Evolutionary conservation across 2,888 invertebrate species (phyloP).

Genomic region (Sericinus montela): DNA sequence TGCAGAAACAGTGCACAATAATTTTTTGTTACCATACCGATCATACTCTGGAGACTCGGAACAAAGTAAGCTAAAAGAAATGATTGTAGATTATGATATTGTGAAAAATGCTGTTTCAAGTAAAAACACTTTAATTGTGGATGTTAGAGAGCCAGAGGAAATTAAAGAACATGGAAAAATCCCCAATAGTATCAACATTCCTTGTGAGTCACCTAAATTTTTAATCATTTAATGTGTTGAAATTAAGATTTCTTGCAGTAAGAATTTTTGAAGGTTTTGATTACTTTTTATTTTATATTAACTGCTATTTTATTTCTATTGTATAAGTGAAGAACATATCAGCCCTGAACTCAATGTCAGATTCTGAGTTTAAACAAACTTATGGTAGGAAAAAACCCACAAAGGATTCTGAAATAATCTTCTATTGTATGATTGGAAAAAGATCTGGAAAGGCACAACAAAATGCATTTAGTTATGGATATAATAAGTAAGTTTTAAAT

Average conservation of each 20-base stretch:
- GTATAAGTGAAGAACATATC: slow-evolving; percentile 77
- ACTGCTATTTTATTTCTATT: slow-evolving; percentile 27
- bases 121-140: slow-evolving; percentile 78
- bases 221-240: too few species aligned
- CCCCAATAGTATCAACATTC: slow-evolving; percentile 87
- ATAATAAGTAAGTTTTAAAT: slow-evolving; percentile 73
- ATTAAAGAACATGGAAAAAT: slow-evolving; percentile 84
- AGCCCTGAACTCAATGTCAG: slow-evolving; percentile 58
- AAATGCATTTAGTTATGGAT: slow-evolving; percentile 78
- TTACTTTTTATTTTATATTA: too few species aligned
- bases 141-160: slow-evolving; percentile 88
- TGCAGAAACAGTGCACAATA: not conserved
- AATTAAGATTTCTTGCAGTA: too few species aligned
- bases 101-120: slow-evolving; percentile 54
- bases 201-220: slow-evolving; percentile 73
- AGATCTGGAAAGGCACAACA: slow-evolving; percentile 82
- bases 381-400: slow-evolving; percentile 81
- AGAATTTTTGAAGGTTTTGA: too few species aligned
- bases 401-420: slow-evolving; percentile 79
- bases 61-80: slow-evolving; percentile 35
- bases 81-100: slow-evolving; percentile 60
- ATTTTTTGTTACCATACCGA: slow-evolving; percentile 22
- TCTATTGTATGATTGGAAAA: slow-evolving; percentile 84
- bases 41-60: slow-evolving; percentile 43
- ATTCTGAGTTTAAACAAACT: slow-evolving; percentile 74